phyloP scores from a whole-genome alignment of 2,113 vertebrate genomes.

The Limanda limanda region DNA sequence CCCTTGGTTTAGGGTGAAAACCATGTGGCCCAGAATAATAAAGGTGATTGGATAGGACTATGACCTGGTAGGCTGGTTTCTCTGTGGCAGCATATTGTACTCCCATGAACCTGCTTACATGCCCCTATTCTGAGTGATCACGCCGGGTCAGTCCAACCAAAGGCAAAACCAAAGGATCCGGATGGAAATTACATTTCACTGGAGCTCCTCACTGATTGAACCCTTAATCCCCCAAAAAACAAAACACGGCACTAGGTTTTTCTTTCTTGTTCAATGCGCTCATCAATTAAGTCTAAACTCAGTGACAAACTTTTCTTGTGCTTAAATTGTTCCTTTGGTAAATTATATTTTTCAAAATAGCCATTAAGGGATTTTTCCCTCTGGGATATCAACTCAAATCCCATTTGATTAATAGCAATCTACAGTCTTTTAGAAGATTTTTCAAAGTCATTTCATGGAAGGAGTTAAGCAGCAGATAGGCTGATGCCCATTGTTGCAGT shows the following conservation, averaged over 20 bases:
- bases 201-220: slow-evolving; percentile 20
- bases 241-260: not conserved
- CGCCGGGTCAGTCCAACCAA: slow-evolving; percentile 26
- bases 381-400: slow-evolving; percentile 41
- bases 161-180: slow-evolving; percentile 39
- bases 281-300: slow-evolving; percentile 1
- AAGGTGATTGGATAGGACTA: slow-evolving; percentile 9
- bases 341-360: slow-evolving; percentile 8
- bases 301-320: slow-evolving; percentile 27
- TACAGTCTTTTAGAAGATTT: slow-evolving; percentile 60
- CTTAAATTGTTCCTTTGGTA: slow-evolving; percentile 23
- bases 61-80: not conserved
- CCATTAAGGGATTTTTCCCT: slow-evolving; percentile 18
- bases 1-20: not conserved
- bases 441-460: slow-evolving; percentile 57
- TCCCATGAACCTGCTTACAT: not conserved
- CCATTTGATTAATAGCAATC: slow-evolving; percentile 60
- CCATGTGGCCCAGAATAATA: slow-evolving; percentile 1
- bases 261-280: slow-evolving; percentile 8
- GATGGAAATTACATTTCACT: slow-evolving; percentile 46
- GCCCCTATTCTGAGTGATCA: slow-evolving; percentile 6
- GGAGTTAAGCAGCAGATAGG: slow-evolving; percentile 34
- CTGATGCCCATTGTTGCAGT: slow-evolving; percentile 49
- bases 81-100: not conserved
- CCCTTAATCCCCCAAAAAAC: slow-evolving; percentile 1